A percentile compares a stretch with the other conserved stretches of the same genome.
Evolutionary conservation across 2,888 invertebrate genomes (phyloP).

Genomic region (Hydrotaea cyrtoneurina): DNA sequence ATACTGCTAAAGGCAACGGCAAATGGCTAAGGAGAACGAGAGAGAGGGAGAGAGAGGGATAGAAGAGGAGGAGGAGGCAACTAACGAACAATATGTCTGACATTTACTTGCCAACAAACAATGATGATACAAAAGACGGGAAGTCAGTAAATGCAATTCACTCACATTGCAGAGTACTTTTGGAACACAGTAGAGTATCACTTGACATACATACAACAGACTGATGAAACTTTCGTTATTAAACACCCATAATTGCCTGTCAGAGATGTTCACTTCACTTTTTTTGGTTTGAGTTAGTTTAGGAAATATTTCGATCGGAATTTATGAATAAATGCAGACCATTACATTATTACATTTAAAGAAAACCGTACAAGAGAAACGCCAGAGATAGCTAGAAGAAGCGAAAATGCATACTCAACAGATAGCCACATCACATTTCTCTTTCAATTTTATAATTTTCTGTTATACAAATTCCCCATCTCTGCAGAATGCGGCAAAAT

Average conservation of each 20-base stretch:
- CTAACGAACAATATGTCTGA: conserved; percentile 54
- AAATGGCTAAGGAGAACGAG: neutral
- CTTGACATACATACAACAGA: neutral
- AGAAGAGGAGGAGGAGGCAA: neutral
- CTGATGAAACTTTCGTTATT: neutral
- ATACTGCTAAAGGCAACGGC: conserved; percentile 27
- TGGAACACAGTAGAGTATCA: neutral
- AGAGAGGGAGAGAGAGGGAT: neutral
- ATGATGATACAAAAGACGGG: neutral
- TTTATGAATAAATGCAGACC: no score
- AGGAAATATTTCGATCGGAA: no score
- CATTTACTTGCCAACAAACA: conserved; percentile 47
- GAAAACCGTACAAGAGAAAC: no score
- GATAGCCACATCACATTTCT: no score
- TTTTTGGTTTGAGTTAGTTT: no score
- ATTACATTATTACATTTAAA: no score
- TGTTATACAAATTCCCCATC: neutral
- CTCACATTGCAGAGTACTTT: neutral
- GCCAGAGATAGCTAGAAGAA: no score
- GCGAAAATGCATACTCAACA: no score
- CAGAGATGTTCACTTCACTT: neutral
- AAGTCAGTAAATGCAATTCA: conserved; percentile 16
- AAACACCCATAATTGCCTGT: neutral
- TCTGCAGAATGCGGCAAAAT: neutral
- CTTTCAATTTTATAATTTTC: no score